Conservation (phyloP, 37 sponge, comb jelly and placozoan genomes). For the Crambe crambe region DNA sequence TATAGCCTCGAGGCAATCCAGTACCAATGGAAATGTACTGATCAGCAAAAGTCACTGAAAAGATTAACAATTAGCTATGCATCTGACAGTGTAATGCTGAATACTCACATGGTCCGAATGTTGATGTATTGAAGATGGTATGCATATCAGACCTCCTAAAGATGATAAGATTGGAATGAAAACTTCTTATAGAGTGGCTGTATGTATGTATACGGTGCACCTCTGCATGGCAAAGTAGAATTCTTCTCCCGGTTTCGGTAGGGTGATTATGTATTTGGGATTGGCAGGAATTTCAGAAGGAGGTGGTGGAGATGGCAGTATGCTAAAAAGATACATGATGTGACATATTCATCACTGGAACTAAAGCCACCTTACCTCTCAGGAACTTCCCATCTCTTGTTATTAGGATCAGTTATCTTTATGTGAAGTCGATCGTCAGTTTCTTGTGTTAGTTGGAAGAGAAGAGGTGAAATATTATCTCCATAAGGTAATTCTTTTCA, state of each 20-base stretch:
- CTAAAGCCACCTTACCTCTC: conserved; percentile 45
- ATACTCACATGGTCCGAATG: background rate
- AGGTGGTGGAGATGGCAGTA: conserved; percentile 17
- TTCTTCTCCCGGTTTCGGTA: conserved; percentile 43
- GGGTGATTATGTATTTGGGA: conserved; percentile 36
- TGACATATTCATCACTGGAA: background rate
- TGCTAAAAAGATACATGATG: background rate
- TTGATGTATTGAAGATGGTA: too few relatives aligned
- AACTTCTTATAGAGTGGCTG: too few relatives aligned
- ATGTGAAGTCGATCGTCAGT: conserved; percentile 71
- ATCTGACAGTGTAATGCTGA: too few relatives aligned
- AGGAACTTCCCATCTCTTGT: conserved; percentile 84
- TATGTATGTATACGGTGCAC: too few relatives aligned
- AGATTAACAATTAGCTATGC: too few relatives aligned
- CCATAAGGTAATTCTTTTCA: too few relatives aligned
- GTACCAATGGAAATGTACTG: conserved; percentile 82
- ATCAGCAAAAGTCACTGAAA: conserved; percentile 77
- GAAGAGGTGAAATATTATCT: conserved; percentile 53
- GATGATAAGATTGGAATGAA: too few relatives aligned
- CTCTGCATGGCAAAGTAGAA: conserved; percentile 77
- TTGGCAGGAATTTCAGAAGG: conserved; percentile 36
- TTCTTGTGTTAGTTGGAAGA: conserved; percentile 54
- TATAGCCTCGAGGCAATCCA: conserved; percentile 49
- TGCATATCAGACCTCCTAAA: too few relatives aligned
- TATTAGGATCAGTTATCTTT: conserved; percentile 82